Evolutionary conservation across 2,113 vertebrate species (phyloP).

Genomic region (Apaloderma vittatum): DNA sequence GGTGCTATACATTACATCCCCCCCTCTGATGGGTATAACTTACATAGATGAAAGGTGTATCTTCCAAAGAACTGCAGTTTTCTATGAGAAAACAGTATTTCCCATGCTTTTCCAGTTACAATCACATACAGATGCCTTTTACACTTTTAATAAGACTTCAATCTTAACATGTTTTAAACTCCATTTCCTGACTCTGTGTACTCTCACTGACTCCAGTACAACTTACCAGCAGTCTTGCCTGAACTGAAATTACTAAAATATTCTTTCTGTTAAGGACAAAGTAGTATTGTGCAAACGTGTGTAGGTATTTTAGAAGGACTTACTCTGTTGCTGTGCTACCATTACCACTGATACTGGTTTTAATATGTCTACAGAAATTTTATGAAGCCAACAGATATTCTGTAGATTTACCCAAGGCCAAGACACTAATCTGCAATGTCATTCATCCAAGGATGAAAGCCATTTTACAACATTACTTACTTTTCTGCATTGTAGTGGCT

Average conservation of each 20-base stretch:
- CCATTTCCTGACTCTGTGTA: neutral
- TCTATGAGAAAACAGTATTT: neutral
- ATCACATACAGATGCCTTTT: neutral
- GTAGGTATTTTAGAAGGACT: neutral
- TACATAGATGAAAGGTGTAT: neutral
- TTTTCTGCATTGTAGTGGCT: neutral
- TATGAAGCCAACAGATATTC: neutral
- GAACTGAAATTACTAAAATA: neutral
- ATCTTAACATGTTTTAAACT: neutral
- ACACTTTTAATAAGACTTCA: neutral
- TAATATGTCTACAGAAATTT: neutral
- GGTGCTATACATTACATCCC: neutral
- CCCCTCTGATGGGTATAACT: neutral
- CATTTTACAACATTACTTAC: conserved; percentile 25
- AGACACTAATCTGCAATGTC: neutral
- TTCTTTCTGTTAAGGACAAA: neutral
- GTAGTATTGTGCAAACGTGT: neutral
- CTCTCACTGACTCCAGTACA: neutral
- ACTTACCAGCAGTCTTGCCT: neutral
- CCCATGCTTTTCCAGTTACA: neutral
- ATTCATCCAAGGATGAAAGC: neutral
- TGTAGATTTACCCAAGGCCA: neutral
- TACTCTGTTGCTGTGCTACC: neutral
- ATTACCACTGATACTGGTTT: neutral
- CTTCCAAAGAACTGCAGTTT: neutral